Base-by-base conservation (phyloP, 2,797 vertebrate genomes). In the Platalea minor region DNA sequence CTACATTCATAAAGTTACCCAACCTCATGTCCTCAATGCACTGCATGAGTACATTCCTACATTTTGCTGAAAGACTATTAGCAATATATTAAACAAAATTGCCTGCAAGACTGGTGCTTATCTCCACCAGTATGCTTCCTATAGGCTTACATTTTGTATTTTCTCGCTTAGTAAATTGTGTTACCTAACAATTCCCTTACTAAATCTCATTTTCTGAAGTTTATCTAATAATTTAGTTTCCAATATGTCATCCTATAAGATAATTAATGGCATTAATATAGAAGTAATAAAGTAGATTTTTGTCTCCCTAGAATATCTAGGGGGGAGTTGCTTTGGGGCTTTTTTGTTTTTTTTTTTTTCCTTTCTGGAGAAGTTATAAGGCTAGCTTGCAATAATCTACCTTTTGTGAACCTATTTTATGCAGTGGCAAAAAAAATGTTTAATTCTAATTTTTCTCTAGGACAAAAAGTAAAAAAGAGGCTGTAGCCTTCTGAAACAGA, bases 141-240 rank as follows among this genome's bases (percentile, higher is more conserved):
- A 4, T 14, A 77, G 84, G 11, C 63, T 91, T 78, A 53, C 2
- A 0, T 88, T 79, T 88, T 87, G 43, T 88, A 29, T 67, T 82
- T 67, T 57, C 48, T 87, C 37, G 67, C 68, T 88, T 80, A 67
- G 59, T 51, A 79, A 76, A 67, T 56, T 37, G 43, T 86, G 41
- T 89, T 87, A 28, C 60, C 89, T 94, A 96, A 95, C 86, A 80
- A 39, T 76, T 88, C 41, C 72, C 93, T 73, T 83, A 96, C 93
- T 91, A 96, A 91, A 92, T 73, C 54, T 76, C 31, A 57, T 77
- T 76, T 92, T 77, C 41, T 43, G 6, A 28, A 81, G 43, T 89
- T 85, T 79, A 84, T 53, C 43, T 95, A 93, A 89, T 95, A 82
- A 70, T 82, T 61, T 43, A 39, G 19, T 85, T 89, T 93, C 23